Conservation (phyloP, 2,113 vertebrate species). For the Oncorhynchus mykiss region DNA sequence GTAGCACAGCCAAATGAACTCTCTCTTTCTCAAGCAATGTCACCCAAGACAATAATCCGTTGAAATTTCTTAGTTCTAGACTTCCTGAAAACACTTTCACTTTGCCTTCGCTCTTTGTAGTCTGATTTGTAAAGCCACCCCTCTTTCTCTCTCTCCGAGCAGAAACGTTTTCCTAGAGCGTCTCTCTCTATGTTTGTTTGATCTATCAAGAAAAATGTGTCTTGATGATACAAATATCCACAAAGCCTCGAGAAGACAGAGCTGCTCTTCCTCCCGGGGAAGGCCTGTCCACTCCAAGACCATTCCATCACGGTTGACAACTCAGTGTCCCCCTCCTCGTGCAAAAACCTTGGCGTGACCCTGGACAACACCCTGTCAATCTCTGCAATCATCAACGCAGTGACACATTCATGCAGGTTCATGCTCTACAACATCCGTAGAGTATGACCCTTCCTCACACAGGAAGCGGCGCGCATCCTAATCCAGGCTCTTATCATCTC, state of each 20-base stretch:
- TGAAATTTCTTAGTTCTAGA: constrained; percentile 50
- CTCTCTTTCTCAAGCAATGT: constrained; percentile 61
- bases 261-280: too few relatives aligned
- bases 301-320: not conserved
- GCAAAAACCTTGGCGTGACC: too few relatives aligned
- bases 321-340: not conserved
- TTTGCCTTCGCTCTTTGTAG: constrained; percentile 36
- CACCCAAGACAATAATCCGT: constrained; percentile 67
- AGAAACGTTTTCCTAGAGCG: constrained; percentile 47
- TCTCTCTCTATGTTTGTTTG: not conserved
- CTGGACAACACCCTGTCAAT: too few relatives aligned
- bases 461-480: too few relatives aligned
- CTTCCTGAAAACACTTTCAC: constrained; percentile 57
- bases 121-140: constrained; percentile 56
- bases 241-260: too few relatives aligned
- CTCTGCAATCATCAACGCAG: too few relatives aligned
- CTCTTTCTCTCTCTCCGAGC: constrained; percentile 36
- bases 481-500: too few relatives aligned
- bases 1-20: constrained; percentile 60
- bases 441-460: too few relatives aligned
- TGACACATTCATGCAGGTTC: too few relatives aligned
- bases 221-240: not conserved
- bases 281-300: not conserved
- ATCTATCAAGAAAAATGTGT: not conserved
- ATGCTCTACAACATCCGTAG: too few relatives aligned